Conservation (phyloP, 2,888 invertebrate species). For the Acrocyrtus sp. region DNA sequence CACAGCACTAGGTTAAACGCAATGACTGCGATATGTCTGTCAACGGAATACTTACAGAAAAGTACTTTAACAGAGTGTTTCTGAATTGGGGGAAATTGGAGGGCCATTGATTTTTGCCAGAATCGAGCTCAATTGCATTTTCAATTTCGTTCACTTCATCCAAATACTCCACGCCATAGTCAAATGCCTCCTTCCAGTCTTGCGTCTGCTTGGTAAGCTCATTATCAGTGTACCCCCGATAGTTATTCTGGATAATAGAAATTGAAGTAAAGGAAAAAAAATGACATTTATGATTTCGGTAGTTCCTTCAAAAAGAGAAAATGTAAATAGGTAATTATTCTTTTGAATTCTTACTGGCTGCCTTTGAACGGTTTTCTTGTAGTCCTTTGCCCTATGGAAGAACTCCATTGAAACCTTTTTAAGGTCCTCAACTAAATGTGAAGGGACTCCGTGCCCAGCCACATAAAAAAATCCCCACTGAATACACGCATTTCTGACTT, state of each 20-base stretch:
- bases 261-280: background rate
- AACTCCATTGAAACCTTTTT: background rate
- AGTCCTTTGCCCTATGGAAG: background rate
- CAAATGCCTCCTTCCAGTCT: slow-evolving; percentile 54
- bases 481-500: background rate
- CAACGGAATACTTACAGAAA: slow-evolving; percentile 17
- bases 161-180: slow-evolving; percentile 34
- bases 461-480: background rate
- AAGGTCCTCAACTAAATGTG: background rate
- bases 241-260: slow-evolving; percentile 53
- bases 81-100: slow-evolving; percentile 39
- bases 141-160: slow-evolving; percentile 6
- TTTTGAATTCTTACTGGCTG: background rate
- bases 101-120: slow-evolving; percentile 52
- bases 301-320: too few relatives aligned
- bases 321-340: too few relatives aligned
- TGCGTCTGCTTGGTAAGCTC: slow-evolving; percentile 48
- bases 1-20: background rate
- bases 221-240: slow-evolving; percentile 50
- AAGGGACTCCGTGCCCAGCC: background rate
- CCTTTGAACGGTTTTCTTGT: background rate
- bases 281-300: background rate
- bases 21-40: background rate
- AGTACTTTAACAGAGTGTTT: slow-evolving; percentile 21
- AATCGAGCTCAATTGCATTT: slow-evolving; percentile 36